Conservation (phyloP, 1,140 invertebrate genomes). For the Megathymus violae region DNA sequence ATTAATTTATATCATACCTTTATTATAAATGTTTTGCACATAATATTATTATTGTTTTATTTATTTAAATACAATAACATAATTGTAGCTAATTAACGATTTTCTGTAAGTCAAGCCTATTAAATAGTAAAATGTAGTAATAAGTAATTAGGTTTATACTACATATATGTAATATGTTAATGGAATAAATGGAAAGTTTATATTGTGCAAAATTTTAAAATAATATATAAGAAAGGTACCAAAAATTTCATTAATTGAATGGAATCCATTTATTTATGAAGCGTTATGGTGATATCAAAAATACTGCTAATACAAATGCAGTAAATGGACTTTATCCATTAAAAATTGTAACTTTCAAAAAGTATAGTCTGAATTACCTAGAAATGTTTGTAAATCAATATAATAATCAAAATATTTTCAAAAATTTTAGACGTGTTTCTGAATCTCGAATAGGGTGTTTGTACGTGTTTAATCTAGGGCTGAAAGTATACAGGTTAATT, state of each 20-base stretch:
- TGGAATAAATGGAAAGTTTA: constrained; percentile 30
- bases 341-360: constrained; percentile 68
- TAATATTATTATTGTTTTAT: neutral
- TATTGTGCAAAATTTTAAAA: constrained; percentile 40
- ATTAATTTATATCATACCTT: neutral
- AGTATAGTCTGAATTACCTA: constrained; percentile 52
- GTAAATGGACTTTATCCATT: constrained; percentile 64
- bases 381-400: constrained; percentile 21
- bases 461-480: neutral
- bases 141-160: neutral
- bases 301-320: constrained; percentile 44
- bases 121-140: constrained; percentile 1
- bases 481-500: neutral
- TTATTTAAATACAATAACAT: neutral
- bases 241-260: constrained; percentile 18
- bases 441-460: neutral
- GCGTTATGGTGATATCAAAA: constrained; percentile 49
- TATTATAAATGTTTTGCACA: neutral
- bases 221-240: constrained; percentile 23
- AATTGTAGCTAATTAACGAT: neutral
- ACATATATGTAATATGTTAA: constrained; percentile 17
- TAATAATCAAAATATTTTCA: constrained; percentile 11
- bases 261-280: constrained; percentile 28
- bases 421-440: neutral
- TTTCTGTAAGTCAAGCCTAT: constrained; percentile 1